These are phyloP conservation scores for Cydia strobilella DNA, from an alignment of 1,140 invertebrate genomes.

Conservation along the genomic window DNA sequence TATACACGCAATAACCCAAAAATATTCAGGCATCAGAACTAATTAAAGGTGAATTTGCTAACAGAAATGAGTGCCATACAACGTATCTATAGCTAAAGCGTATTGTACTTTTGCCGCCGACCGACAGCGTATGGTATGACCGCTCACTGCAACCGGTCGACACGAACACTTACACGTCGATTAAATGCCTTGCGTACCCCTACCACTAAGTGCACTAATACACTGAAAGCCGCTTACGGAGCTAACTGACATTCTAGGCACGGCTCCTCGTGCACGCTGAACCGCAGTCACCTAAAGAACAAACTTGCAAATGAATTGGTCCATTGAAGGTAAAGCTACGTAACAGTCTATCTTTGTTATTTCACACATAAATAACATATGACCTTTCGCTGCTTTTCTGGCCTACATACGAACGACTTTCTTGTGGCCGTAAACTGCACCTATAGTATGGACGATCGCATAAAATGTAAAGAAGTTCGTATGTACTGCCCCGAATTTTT, in stretches of 20 bases:
- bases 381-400: slow-evolving; percentile 23
- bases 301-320: slow-evolving; percentile 31
- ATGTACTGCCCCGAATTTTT: neutral
- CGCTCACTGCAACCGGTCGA: slow-evolving; percentile 36
- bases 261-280: slow-evolving; percentile 8
- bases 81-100: slow-evolving; percentile 2
- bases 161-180: slow-evolving; percentile 23
- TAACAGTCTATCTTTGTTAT: slow-evolving; percentile 27
- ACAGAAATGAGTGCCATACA: neutral
- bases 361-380: slow-evolving; percentile 28
- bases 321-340: slow-evolving; percentile 8
- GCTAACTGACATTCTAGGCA: slow-evolving; percentile 24
- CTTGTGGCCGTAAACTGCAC: slow-evolving; percentile 21
- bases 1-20: neutral
- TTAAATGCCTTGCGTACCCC: slow-evolving; percentile 25
- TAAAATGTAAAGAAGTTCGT: slow-evolving; percentile 16
- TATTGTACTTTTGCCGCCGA: slow-evolving; percentile 15
- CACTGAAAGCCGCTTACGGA: slow-evolving; percentile 13
- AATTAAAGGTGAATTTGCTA: slow-evolving; percentile 22
- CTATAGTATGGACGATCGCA: slow-evolving; percentile 24
- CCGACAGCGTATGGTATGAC: slow-evolving; percentile 27
- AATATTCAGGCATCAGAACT: slow-evolving; percentile 12
- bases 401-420: slow-evolving; percentile 25
- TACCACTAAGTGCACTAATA: slow-evolving; percentile 27
- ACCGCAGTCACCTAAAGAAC: slow-evolving; percentile 19